Conservation (phyloP, 2,888 invertebrate species). For the Atherix ibis region DNA sequence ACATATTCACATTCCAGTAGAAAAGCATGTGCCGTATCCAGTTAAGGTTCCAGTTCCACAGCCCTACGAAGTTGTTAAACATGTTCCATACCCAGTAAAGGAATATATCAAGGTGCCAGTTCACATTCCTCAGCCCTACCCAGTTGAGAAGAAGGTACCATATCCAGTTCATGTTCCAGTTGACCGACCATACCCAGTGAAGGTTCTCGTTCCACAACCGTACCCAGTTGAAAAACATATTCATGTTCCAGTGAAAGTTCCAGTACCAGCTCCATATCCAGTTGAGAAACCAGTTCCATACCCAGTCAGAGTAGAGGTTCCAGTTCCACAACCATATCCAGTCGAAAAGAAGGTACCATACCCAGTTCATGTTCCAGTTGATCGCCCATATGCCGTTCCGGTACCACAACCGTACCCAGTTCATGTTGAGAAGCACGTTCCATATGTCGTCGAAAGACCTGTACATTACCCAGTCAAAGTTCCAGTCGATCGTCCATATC, state of each 20-base stretch:
- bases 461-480: slow-evolving; percentile 49
- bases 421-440: slow-evolving; percentile 41
- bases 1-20: slow-evolving; percentile 40
- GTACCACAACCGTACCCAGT: slow-evolving; percentile 53
- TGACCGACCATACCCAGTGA: slow-evolving; percentile 63
- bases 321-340: slow-evolving; percentile 43
- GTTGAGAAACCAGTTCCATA: slow-evolving; percentile 47
- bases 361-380: slow-evolving; percentile 43
- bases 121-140: slow-evolving; percentile 41
- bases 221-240: slow-evolving; percentile 65
- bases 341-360: slow-evolving; percentile 39
- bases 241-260: slow-evolving; percentile 38
- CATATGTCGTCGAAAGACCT: slow-evolving; percentile 52
- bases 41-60: slow-evolving; percentile 29
- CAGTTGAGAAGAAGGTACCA: slow-evolving; percentile 37
- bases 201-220: slow-evolving; percentile 62
- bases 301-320: slow-evolving; percentile 40
- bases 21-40: slow-evolving; percentile 47
- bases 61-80: slow-evolving; percentile 36
- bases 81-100: slow-evolving; percentile 40
- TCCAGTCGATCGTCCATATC: slow-evolving; percentile 38
- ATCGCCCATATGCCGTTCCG: slow-evolving; percentile 49
- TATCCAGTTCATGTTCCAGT: slow-evolving; percentile 55
- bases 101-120: slow-evolving; percentile 43
- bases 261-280: slow-evolving; percentile 37